Conservation (phyloP, 1,140 invertebrate genomes). For the Macrobrachium nipponense region DNA sequence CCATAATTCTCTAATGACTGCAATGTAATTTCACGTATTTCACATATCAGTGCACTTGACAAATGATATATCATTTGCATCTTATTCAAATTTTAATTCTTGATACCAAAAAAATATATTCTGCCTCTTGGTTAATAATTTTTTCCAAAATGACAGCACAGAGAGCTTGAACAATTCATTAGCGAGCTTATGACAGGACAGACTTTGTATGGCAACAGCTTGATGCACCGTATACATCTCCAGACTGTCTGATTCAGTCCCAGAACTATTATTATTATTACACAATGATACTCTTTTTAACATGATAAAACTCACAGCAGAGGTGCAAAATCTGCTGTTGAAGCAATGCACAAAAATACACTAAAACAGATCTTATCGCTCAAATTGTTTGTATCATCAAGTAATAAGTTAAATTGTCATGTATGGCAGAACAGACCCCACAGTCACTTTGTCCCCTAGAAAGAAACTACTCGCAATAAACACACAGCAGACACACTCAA, state of each 20-base stretch:
- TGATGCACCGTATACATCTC: conserved; percentile 56
- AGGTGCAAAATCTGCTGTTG: conserved; percentile 22
- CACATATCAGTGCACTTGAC: too few relatives aligned
- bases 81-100: too few relatives aligned
- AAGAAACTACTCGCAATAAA: conserved; percentile 50
- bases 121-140: neutral
- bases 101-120: neutral
- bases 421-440: conserved; percentile 55
- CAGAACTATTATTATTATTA: conserved; percentile 36
- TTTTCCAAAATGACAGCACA: neutral
- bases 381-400: conserved; percentile 2
- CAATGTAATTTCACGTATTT: neutral
- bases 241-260: conserved; percentile 45
- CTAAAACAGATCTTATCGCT: conserved; percentile 43
- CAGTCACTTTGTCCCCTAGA: conserved; percentile 46
- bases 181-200: conserved; percentile 35
- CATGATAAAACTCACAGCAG: conserved; percentile 11
- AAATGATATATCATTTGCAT: too few relatives aligned
- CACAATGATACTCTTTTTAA: conserved; percentile 12
- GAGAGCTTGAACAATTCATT: neutral
- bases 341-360: conserved; percentile 40
- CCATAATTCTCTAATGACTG: conserved; percentile 38
- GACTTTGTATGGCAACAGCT: conserved; percentile 50
- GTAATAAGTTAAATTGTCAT: conserved; percentile 50
- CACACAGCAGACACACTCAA: conserved; percentile 53